Evolutionary conservation across 2,888 invertebrate species (phyloP).

Genomic region (Callyntrura guangdongensis): DNA sequence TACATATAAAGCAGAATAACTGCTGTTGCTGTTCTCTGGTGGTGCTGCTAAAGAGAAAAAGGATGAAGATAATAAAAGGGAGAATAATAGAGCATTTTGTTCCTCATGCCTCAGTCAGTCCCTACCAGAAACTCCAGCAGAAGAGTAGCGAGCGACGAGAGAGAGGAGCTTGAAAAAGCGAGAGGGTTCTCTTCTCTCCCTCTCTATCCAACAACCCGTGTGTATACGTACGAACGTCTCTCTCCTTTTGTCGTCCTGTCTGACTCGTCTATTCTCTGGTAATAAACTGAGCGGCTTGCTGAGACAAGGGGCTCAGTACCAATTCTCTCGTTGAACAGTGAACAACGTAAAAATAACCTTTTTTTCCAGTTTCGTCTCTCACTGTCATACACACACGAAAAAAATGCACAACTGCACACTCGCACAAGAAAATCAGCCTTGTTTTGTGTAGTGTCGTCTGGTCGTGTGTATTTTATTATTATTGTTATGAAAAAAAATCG

Average conservation of each 20-base stretch:
- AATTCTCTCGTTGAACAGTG: conserved; percentile 46
- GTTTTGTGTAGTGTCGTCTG: not conserved
- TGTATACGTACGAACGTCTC: not conserved
- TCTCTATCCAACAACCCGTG: not conserved
- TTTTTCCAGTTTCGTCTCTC: too few relatives aligned
- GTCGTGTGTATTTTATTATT: conserved; percentile 34
- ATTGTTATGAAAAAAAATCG: not conserved
- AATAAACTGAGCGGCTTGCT: conserved; percentile 34
- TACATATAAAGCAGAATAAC: not conserved
- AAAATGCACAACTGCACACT: too few relatives aligned
- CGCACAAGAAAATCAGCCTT: not conserved
- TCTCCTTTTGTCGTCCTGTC: not conserved
- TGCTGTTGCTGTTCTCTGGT: not conserved
- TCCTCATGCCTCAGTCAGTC: not conserved
- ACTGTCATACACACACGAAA: not conserved
- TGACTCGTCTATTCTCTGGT: not conserved
- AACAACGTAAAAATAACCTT: not conserved
- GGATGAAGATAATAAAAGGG: conserved; percentile 13
- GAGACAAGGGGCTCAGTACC: conserved; percentile 51
- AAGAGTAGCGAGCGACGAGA: not conserved
- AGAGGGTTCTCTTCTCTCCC: conserved; percentile 38
- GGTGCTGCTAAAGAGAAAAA: not conserved
- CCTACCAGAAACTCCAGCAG: conserved; percentile 25
- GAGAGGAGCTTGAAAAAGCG: not conserved
- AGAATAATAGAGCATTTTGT: conserved; percentile 57